Evolutionary conservation across 2,113 vertebrate species (phyloP).

Genomic region (Haemorhous mexicanus): DNA sequence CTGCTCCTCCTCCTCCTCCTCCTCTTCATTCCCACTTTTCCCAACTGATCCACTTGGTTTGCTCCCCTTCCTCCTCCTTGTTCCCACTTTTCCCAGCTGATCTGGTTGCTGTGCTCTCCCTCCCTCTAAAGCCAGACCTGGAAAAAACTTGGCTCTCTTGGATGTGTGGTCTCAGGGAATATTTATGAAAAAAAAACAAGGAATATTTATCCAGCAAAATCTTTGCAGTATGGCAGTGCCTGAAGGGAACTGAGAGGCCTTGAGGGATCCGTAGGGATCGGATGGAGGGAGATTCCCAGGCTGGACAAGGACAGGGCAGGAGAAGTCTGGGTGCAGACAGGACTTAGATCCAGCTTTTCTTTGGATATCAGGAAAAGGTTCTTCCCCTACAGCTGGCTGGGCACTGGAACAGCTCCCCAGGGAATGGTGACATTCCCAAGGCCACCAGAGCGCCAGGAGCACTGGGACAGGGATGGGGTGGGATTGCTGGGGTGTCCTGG

Average conservation of each 20-base stretch:
- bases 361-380: neutral
- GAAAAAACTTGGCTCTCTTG: neutral
- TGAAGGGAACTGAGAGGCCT: neutral
- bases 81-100: neutral
- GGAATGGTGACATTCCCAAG: neutral
- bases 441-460: neutral
- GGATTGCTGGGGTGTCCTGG: neutral
- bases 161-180: neutral
- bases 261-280: neutral
- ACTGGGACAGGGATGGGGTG: neutral
- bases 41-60: too few relatives aligned
- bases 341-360: neutral
- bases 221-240: rapidly evolving
- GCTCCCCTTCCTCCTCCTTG: too few relatives aligned
- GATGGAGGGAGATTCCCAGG: neutral
- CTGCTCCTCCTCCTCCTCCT: too few relatives aligned
- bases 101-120: neutral
- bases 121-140: neutral
- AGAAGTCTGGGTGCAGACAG: neutral
- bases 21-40: neutral
- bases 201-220: neutral
- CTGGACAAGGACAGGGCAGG: neutral
- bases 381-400: rapidly evolving
- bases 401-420: neutral
- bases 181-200: neutral